phyloP scores from a whole-genome alignment of 2,888 invertebrate species.

The Ceratothoa steindachneri region DNA sequence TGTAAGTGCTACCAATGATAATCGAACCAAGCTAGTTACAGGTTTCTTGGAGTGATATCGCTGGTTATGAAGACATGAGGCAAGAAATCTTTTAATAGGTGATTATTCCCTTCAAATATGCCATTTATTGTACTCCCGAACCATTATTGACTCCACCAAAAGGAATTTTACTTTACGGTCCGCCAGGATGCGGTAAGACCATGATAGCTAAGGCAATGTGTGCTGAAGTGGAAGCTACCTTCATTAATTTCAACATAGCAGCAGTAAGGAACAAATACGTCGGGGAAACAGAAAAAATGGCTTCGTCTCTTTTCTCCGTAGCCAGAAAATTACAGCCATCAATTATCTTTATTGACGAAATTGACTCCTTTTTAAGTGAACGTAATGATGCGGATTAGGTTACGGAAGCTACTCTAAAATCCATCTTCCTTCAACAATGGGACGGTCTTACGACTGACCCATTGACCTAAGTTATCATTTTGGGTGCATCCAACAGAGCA shows the following conservation, averaged over 20 bases:
- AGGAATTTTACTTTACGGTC: constrained; percentile 26
- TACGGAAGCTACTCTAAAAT: constrained; percentile 15
- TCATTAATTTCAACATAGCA: constrained; percentile 25
- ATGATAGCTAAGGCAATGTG: constrained; percentile 29
- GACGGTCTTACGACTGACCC: constrained; percentile 29
- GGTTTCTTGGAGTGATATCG: constrained; percentile 20
- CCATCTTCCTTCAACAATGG: constrained; percentile 28
- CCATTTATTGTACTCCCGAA: constrained; percentile 8
- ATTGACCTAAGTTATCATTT: constrained; percentile 18
- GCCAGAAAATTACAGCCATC: constrained; percentile 28
- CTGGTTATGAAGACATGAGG: constrained; percentile 22
- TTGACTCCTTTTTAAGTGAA: constrained; percentile 17
- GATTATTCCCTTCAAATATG: constrained; percentile 18
- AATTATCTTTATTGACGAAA: constrained; percentile 34
- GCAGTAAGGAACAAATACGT: constrained; percentile 23
- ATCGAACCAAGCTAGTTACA: constrained; percentile 1
- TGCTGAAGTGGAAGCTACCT: constrained; percentile 24
- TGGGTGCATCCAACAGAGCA: constrained; percentile 26
- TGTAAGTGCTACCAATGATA: constrained; percentile 14
- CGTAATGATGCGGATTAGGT: constrained; percentile 15
- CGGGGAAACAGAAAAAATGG: constrained; percentile 35
- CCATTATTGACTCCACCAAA: constrained; percentile 27
- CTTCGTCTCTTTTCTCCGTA: constrained; percentile 17
- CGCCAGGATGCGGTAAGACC: constrained; percentile 32
- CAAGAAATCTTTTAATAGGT: constrained; percentile 20